Evolutionary conservation across 2,113 vertebrate genomes (phyloP).

Genomic region (Daphoenositta chrysoptera): DNA sequence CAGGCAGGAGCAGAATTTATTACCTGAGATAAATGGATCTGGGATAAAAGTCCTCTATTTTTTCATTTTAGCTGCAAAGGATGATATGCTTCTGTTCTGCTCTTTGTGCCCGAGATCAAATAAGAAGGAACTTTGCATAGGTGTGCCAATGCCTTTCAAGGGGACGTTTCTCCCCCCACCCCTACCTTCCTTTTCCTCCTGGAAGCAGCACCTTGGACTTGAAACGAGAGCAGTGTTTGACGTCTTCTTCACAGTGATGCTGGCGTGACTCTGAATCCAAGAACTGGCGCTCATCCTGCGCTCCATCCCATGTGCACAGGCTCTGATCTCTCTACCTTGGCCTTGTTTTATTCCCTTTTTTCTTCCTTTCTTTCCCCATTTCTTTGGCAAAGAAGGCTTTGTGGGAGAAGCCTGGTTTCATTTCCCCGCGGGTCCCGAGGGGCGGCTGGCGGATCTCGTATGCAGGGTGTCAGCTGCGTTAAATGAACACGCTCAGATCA

Average conservation of each 20-base stretch:
- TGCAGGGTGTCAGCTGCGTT: constrained; percentile 33
- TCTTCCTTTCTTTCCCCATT: neutral
- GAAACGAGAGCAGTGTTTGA: neutral
- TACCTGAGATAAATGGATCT: constrained; percentile 27
- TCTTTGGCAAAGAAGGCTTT: neutral
- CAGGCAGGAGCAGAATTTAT: constrained; percentile 30
- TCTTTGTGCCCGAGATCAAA: constrained; percentile 28
- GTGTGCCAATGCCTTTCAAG: neutral
- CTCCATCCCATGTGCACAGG: neutral
- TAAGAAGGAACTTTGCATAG: constrained; percentile 2
- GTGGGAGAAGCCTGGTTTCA: neutral
- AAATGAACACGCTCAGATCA: constrained; percentile 28
- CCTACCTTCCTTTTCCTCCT: neutral
- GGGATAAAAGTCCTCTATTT: constrained; percentile 48
- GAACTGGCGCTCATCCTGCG: neutral
- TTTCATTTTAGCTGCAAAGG: constrained; percentile 19
- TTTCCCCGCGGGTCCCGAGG: neutral
- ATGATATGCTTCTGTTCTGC: neutral
- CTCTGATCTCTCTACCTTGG: constrained; percentile 16
- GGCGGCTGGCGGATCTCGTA: neutral
- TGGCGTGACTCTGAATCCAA: neutral
- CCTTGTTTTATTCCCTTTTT: neutral
- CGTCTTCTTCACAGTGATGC: neutral
- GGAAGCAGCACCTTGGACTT: neutral
- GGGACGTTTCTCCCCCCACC: neutral